Evolutionary conservation across 1,140 invertebrate species (phyloP), one percentile per base, ranked within the genome.

Genomic region (Maconellicoccus hirsutus): DNA sequence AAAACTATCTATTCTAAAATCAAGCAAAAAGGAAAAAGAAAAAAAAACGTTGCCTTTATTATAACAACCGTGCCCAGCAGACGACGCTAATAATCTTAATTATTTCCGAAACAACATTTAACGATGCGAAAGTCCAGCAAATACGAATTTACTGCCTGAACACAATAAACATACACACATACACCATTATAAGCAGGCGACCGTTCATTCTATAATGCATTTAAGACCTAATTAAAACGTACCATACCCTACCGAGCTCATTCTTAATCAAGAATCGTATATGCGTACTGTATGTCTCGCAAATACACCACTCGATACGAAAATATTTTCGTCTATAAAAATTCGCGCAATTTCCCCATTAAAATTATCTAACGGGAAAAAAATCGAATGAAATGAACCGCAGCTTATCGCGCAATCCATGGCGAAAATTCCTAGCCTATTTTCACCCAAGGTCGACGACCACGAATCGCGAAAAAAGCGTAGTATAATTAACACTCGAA

Each of bases 221-320:
- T 52, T 52, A 52, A 52, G 42, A 52, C n/a, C n/a, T 52, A 52
- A 52, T 52, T 52, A 52, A 52, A 52, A 52, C 42, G 42, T 52
- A 52, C 12, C 42, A 16, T 52, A 52, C 42, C 6, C 42, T 19
- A 52, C 42, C 42, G 42, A 52, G 42, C n/a, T 52, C n/a, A 52
- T 8, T 38, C 6, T 52, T 52, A 52, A 52, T 52, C 42, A 52
- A 52, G 12, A 19, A 52, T 52, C n/a, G 42, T 52, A 52, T 52
- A 52, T 52, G n/a, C 42, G n/a, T 52, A 52, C 42, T 8, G 42
- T 52, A 52, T 16, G 42, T 19, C 12, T 19, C 42, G 10, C n/a
- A 52, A 52, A 33, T 33, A 6, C n/a, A n/a, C n/a, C n/a, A n/a
- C n/a, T n/a, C n/a, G n/a, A n/a, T n/a, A n/a, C n/a, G n/a, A n/a